Conservation (phyloP, 2,113 vertebrate species). For the Charina bottae region DNA sequence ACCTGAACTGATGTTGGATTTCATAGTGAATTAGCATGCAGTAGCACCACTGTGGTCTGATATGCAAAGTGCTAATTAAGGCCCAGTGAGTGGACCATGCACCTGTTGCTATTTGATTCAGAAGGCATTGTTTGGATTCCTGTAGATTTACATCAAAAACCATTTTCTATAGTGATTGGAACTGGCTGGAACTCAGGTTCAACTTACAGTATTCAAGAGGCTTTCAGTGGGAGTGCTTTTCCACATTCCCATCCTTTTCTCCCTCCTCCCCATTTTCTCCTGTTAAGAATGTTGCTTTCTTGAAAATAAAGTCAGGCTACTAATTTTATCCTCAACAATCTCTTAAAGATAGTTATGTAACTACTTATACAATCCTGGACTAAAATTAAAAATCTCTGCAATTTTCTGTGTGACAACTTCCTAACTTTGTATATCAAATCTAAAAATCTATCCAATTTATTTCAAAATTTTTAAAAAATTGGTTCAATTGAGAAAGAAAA, state of each 20-base stretch:
- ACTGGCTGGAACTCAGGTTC: background rate
- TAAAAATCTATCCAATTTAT: background rate
- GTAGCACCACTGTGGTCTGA: constrained; percentile 16
- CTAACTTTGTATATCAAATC: constrained; percentile 23
- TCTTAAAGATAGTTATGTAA: constrained; percentile 60
- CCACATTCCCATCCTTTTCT: background rate
- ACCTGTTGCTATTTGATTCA: constrained; percentile 49
- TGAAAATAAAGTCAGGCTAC: constrained; percentile 25
- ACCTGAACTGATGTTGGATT: constrained; percentile 27
- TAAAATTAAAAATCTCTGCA: constrained; percentile 59
- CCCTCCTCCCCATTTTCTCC: background rate
- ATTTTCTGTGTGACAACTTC: constrained; percentile 47
- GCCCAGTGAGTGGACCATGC: constrained; percentile 19
- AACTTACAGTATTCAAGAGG: background rate
- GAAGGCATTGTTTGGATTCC: constrained; percentile 34
- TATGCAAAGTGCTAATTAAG: constrained; percentile 29
- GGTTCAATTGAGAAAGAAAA: constrained; percentile 13
- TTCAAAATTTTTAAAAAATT: background rate
- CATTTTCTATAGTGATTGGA: background rate
- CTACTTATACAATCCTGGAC: constrained; percentile 57
- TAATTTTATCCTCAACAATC: constrained; percentile 63
- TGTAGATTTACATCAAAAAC: constrained; percentile 8
- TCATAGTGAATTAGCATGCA: constrained; percentile 40
- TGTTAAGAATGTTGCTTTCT: background rate
- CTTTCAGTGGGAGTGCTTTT: constrained; percentile 27